Conservation (phyloP, 2,113 vertebrate genomes). For the Opisthocomus hoazin region DNA sequence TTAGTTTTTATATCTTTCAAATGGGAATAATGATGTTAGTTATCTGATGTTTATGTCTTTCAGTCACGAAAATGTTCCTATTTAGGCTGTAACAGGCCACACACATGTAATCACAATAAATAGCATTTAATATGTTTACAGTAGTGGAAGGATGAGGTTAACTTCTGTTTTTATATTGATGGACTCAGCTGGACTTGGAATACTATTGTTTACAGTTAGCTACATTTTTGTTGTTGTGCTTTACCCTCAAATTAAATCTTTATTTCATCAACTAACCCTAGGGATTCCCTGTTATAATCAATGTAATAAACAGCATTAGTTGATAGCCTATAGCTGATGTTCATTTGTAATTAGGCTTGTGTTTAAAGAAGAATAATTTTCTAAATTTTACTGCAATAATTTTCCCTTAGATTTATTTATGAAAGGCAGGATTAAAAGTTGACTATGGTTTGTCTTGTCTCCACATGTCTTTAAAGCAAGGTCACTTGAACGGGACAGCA, state of each 20-base stretch:
- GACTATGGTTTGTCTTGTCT: conserved; percentile 60
- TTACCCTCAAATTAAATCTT: conserved; percentile 79
- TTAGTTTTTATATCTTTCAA: conserved; percentile 75
- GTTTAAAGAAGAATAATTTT: conserved; percentile 72
- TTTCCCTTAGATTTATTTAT: conserved; percentile 73
- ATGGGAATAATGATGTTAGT: conserved; percentile 71
- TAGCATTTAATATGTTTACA: conserved; percentile 92
- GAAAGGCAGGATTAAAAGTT: conserved; percentile 69
- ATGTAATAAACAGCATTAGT: conserved; percentile 79
- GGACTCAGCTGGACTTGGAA: conserved; percentile 79
- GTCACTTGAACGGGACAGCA: not conserved
- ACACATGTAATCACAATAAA: conserved; percentile 87
- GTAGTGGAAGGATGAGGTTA: conserved; percentile 78
- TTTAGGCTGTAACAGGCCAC: conserved; percentile 77
- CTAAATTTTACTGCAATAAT: conserved; percentile 69
- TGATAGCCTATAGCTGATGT: conserved; percentile 49
- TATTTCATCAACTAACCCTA: conserved; percentile 77
- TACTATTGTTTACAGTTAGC: conserved; percentile 81
- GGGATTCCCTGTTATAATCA: conserved; percentile 75
- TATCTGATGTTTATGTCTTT: conserved; percentile 78
- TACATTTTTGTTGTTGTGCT: conserved; percentile 82
- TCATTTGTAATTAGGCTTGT: conserved; percentile 70
- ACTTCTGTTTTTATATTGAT: conserved; percentile 83
- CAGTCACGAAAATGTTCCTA: conserved; percentile 82
- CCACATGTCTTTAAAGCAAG: conserved; percentile 56